Evolutionary conservation across 2,797 vertebrate genomes (phyloP), one percentile per base, ranked within the genome.

Genomic region (Pangasius macronema): DNA sequence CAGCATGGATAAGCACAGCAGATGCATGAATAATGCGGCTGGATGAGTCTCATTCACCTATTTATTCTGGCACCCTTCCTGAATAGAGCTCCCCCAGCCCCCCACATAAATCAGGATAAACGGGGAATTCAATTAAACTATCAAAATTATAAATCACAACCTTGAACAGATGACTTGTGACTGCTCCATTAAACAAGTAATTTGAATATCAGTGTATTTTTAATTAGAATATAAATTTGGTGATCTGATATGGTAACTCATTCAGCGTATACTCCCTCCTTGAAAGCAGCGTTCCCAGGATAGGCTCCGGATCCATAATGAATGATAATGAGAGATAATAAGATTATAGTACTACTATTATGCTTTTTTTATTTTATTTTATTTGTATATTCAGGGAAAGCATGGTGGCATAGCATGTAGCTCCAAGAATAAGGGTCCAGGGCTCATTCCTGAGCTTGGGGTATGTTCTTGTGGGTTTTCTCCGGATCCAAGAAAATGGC

Each of bases 1-100:
- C 65, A 80, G 49, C 75, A 63, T 84, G 82, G 49, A 86, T 13
- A 76, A 61, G 67, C 70, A 82, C 36, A 87, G 72, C 61, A 85
- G 76, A 87, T 51, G 59, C 79, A 84, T 89, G 86, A 90, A 89
- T 87, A 89, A 89, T 81, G 83, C 77, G 57, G 30, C 30, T 14
- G 57, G 55, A 59, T 87, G 83, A 81, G 57, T 81, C 77, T 20
- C 72, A 80, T 83, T 90, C 83, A 89, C 77, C 86, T 86, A 75
- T 65, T 83, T 76, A 86, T 76, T 67, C 49, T 42, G 63, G 79
- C 55, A 9, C 46, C 85, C 13, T 3, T 84, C 75, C 65, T 51
- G 72, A 65, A 27, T 65, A 85, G 73, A 76, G 83, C 81, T 86
- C 55, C 61, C 59, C 24, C 2, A 18, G 46, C 70, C 11, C 39